phyloP scores from a whole-genome alignment of 2,797 vertebrate genomes.

The Microcaecilia unicolor region DNA sequence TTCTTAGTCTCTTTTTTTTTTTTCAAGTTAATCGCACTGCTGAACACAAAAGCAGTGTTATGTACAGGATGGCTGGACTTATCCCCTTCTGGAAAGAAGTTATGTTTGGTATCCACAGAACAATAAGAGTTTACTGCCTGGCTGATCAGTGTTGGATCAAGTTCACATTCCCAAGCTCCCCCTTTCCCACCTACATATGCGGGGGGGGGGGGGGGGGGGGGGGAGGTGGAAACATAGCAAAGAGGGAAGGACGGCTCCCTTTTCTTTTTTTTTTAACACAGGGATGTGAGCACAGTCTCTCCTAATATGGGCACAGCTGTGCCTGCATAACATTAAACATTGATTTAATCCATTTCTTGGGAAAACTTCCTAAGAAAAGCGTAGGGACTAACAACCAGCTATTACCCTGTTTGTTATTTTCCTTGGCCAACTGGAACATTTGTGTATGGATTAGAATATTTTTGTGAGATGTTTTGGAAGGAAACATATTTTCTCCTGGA shows the following conservation, averaged over 20 bases:
- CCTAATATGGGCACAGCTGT: slow-evolving; percentile 40
- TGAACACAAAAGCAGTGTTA: slow-evolving; percentile 67
- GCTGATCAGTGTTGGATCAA: slow-evolving; percentile 62
- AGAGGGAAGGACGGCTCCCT: slow-evolving; percentile 26
- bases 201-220: too few species aligned
- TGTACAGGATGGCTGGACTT: slow-evolving; percentile 56
- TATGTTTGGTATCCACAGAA: slow-evolving; percentile 84
- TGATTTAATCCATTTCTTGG: slow-evolving; percentile 31
- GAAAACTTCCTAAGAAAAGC: slow-evolving; percentile 30
- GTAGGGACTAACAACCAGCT: slow-evolving; percentile 30
- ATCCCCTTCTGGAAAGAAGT: slow-evolving; percentile 60
- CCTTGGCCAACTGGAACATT: slow-evolving; percentile 14
- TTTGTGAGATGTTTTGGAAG: slow-evolving; percentile 7
- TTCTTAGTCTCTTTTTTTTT: slow-evolving; percentile 17
- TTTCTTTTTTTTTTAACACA: too few species aligned
- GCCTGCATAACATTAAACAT: slow-evolving; percentile 25
- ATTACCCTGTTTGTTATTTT: slow-evolving; percentile 24
- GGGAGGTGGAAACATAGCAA: slow-evolving; percentile 16
- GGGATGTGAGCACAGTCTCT: slow-evolving; percentile 20
- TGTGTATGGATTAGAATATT: slow-evolving; percentile 13
- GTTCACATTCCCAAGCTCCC: slow-evolving; percentile 67
- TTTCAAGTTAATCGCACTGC: slow-evolving; percentile 29
- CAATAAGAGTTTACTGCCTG: slow-evolving; percentile 80
- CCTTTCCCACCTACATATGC: slow-evolving; percentile 52
- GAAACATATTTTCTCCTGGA: slow-evolving; percentile 4